Evolutionary conservation across 1,140 invertebrate species (phyloP), one percentile per base, ranked within the genome.

Genomic region (Sogatella furcifera): DNA sequence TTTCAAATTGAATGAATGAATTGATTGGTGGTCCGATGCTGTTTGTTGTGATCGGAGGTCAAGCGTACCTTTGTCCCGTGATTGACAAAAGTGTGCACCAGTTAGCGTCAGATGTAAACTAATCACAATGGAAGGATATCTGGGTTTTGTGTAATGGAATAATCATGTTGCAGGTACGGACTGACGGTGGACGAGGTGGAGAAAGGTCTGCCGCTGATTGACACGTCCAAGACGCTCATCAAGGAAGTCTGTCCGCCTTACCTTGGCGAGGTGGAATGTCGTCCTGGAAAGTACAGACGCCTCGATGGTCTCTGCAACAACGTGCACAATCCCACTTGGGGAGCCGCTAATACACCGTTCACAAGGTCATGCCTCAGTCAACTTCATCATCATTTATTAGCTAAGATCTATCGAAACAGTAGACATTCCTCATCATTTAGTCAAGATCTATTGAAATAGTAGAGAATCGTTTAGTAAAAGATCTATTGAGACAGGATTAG

Each of bases 301-400:
- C 84, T 86, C 14, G 89, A 86, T 43, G 96, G 94, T 0, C 86
- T 90, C 69, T 98, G 96, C 72, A 98, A 98, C 74, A 98, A 98
- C 73, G 84, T 96, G 0, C 79, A 90, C 44, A 86, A 95, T 71
- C 84, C 92, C 5, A 81, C 84, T 10, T 95, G 92, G 91, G 95
- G 95, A 5, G 83, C 86, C 54, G 80, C 90, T 38, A 88, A 90
- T 28, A 88, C 87, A 46, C 81, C 90, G 6, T 93, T 95, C 70
- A 74, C 65, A 4, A 69, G 67, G 66, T 68, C 43, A 10, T 13
- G 17, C 14, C 42, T 34, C 41, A 19, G 3, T 19, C n/a, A 24
- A 24, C 22, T 21, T 8, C 22, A 24, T 52, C 17, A 19, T 24
- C 6, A 24, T 13, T 52, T n/a, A n/a, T n/a, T 13, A 10, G 22